These are phyloP conservation scores for Noctilio leporinus DNA, from an alignment of 2,113 vertebrate genomes.

Conservation along the genomic window DNA sequence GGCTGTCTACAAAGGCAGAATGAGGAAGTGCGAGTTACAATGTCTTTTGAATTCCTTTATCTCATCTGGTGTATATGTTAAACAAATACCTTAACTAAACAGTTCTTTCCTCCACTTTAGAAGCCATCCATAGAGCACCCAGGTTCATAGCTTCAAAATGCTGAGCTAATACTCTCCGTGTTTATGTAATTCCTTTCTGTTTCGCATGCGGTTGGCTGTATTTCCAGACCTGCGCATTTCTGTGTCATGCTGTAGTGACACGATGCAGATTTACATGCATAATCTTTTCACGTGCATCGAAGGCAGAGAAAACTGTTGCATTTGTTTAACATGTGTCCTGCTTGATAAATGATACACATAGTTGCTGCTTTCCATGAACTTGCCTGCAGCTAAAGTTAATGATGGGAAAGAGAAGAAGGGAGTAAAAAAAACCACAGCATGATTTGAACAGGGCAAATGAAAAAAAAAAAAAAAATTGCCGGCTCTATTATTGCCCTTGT, in stretches of 20 bases:
- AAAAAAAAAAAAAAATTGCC: neutral
- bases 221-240: conserved; percentile 47
- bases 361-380: conserved; percentile 50
- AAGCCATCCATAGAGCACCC: conserved; percentile 5
- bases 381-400: conserved; percentile 65
- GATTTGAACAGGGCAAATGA: conserved; percentile 34
- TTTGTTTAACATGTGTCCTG: conserved; percentile 67
- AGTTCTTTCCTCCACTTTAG: conserved; percentile 69
- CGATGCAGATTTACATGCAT: conserved; percentile 33
- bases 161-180: conserved; percentile 65
- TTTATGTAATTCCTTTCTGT: conserved; percentile 69
- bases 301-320: conserved; percentile 64
- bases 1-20: conserved; percentile 6
- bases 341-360: conserved; percentile 65
- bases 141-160: conserved; percentile 54
- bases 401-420: conserved; percentile 46
- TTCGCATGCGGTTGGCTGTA: conserved; percentile 44
- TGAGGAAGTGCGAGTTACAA: conserved; percentile 54
- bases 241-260: conserved; percentile 33
- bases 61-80: conserved; percentile 55
- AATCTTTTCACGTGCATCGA: conserved; percentile 27
- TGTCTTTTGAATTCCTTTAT: conserved; percentile 63
- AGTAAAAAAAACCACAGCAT: conserved; percentile 58
- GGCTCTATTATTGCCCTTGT: neutral
- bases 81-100: conserved; percentile 67